Percentiles rank a stretch among this genome's conserved stretches.
Evolutionary conservation across 1,140 invertebrate species (phyloP).

Genomic region (Drosophila biarmipes): DNA sequence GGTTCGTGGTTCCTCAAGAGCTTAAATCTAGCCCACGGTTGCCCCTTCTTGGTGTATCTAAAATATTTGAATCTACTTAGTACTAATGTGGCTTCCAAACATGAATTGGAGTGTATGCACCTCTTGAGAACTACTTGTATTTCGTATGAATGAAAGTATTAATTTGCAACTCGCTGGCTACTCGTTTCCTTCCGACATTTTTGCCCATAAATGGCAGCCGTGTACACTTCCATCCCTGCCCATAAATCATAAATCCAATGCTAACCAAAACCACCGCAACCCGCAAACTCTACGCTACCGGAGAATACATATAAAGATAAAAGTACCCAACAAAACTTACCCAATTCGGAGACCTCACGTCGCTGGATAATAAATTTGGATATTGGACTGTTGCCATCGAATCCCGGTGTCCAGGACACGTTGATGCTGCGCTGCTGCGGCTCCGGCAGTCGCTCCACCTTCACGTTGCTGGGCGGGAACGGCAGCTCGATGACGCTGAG

Average conservation of each 20-base stretch:
- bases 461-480: conserved; percentile 94
- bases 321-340: conserved; percentile 85
- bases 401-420: conserved; percentile 96
- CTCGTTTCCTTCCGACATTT: neutral
- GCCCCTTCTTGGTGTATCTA: neutral
- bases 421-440: conserved; percentile 90
- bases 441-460: conserved; percentile 89
- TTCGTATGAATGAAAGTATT: neutral
- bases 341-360: conserved; percentile 93
- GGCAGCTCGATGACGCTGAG: conserved; percentile 97
- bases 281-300: conserved; percentile 30
- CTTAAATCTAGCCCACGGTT: neutral
- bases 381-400: conserved; percentile 98
- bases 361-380: conserved; percentile 97
- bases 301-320: conserved; percentile 14
- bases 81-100: neutral
- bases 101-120: neutral
- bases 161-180: neutral
- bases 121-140: neutral
- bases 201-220: conserved; percentile 4
- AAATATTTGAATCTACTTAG: neutral
- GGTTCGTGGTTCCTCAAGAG: neutral
- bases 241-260: conserved; percentile 46
- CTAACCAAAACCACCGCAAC: conserved; percentile 43
- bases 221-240: neutral